Base-by-base conservation (phyloP, 1,140 invertebrate genomes). In the Camponotus vicinus region DNA sequence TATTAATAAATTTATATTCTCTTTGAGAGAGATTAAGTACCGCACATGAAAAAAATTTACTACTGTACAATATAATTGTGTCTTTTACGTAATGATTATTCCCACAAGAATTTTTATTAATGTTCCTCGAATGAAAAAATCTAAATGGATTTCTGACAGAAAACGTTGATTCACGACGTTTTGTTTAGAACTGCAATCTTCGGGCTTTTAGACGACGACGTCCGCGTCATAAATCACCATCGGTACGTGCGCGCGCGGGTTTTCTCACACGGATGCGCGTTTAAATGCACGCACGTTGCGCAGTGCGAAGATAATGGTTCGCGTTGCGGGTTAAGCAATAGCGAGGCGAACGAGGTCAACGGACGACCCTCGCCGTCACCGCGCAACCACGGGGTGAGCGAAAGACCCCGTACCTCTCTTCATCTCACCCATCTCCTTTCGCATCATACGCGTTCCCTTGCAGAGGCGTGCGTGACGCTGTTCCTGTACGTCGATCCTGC, bases 301-400 rank as follows among this genome's bases (percentile, higher is more conserved):
- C 85, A 88, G 85, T 64, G 52, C 78, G 61, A 69, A 91, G 92
- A 91, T 91, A 90, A 92, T 90, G 87, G 92, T 85, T 87, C 75
- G 67, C 59, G 64, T 63, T 61, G 78, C 77, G 85, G 85, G 90
- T 88, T 89, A 83, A 86, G 84, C 86, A 88, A 88, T 55, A 69
- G 87, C 66, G 82, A 83, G 63, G 67, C 78, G 64, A 49, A 73
- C 86, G 92, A 88, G 92, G 91, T 93, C 92, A 93, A 90, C 88
- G 90, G 84, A 91, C 92, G 92, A 92, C 83, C 92, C 84, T 40
- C 79, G 76, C 63, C 85, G 82, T 84, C 86, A 80, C 79, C 75
- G 83, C 85, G 86, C 21, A 82, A 89, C 78, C 83, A 86, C 66
- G 49, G 90, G 86, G 86, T 89, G 79, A 82, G 13, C 79, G 64